These are phyloP conservation scores for Parnassius mnemosyne DNA, from an alignment of 2,888 invertebrate genomes.

Conservation along the genomic window DNA sequence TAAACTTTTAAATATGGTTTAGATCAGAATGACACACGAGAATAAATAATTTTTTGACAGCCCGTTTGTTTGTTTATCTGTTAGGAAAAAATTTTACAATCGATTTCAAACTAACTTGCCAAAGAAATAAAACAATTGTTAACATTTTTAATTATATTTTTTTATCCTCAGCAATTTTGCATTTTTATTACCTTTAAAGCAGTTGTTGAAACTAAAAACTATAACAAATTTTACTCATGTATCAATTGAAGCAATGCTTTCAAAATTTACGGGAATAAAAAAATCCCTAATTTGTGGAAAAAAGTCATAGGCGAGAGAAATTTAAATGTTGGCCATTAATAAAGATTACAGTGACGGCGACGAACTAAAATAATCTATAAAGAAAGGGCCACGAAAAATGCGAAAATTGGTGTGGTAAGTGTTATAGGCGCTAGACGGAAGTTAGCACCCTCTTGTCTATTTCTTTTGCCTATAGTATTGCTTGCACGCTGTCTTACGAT, in stretches of 20 bases:
- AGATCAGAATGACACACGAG: too few species aligned
- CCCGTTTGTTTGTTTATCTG: too few species aligned
- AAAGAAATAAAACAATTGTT: background rate
- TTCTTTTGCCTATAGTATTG: too few species aligned
- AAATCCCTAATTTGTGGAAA: slow-evolving; percentile 9
- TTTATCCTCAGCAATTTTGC: background rate
- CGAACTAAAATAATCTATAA: slow-evolving; percentile 22
- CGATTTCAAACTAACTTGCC: background rate
- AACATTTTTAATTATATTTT: background rate
- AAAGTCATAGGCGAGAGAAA: slow-evolving; percentile 7
- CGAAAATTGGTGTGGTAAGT: too few species aligned
- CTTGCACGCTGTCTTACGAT: too few species aligned
- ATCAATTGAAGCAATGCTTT: background rate
- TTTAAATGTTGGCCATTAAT: slow-evolving; percentile 16
- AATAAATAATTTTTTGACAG: too few species aligned
- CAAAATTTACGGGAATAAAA: background rate
- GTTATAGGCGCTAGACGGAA: too few species aligned
- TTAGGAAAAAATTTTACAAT: too few species aligned
- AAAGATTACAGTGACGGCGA: slow-evolving; percentile 20
- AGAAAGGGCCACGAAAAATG: slow-evolving; percentile 5
- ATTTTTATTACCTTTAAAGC: background rate
- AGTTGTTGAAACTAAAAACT: background rate
- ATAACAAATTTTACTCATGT: background rate
- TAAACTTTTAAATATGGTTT: too few species aligned
- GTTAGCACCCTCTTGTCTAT: too few species aligned